These are phyloP conservation scores for Heliconius aoede DNA, from an alignment of 2,888 invertebrate genomes.

Conservation along the genomic window DNA sequence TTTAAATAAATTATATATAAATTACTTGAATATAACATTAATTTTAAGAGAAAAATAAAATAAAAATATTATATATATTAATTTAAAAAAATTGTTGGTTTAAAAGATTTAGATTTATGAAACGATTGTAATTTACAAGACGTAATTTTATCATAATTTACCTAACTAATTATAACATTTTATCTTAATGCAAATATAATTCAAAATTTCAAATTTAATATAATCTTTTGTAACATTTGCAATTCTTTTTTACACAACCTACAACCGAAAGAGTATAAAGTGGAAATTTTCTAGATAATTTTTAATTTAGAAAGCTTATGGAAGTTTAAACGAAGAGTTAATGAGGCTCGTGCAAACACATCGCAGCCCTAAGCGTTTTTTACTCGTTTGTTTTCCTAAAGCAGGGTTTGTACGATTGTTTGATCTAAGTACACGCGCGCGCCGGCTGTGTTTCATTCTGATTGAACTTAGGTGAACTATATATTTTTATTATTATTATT, in stretches of 20 bases:
- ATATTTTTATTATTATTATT: neutral
- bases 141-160: neutral
- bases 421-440: conserved; percentile 63
- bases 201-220: neutral
- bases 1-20: neutral
- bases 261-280: neutral
- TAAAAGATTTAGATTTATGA: too few species aligned
- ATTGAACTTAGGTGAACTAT: conserved; percentile 23
- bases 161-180: neutral
- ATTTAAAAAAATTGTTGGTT: neutral
- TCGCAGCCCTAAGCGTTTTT: conserved; percentile 47
- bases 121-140: neutral
- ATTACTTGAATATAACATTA: neutral
- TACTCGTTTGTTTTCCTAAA: conserved; percentile 69
- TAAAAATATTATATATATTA: neutral
- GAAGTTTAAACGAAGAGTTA: conserved; percentile 21
- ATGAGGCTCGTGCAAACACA: conserved; percentile 36
- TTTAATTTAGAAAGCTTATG: conserved; percentile 32
- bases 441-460: conserved; percentile 46
- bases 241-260: neutral
- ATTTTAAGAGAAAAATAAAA: neutral
- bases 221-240: neutral
- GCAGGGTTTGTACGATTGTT: conserved; percentile 66
- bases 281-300: conserved; percentile 23
- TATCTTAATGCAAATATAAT: neutral